phyloP scores from a whole-genome alignment of 30 jellyfish, hydroid and myxozoan species.

The Cassiopea xamachana region DNA sequence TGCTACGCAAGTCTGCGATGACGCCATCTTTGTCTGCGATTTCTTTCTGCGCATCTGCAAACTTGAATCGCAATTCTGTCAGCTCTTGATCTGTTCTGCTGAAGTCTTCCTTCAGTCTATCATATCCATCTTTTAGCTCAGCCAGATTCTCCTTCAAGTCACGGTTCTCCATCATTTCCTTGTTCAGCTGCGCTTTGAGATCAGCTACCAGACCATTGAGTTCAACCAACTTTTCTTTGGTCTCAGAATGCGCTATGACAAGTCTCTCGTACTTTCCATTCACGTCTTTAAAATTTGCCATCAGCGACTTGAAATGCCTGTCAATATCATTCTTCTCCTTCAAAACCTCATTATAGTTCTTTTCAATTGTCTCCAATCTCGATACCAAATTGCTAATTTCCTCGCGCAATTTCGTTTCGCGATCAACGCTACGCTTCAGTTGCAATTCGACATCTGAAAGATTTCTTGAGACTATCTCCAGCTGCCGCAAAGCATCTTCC shows the following conservation, averaged over 20 bases:
- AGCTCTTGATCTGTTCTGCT: slow-evolving; percentile 86
- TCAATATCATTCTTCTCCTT: slow-evolving; percentile 88
- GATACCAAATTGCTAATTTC: slow-evolving; percentile 79
- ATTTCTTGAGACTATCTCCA: slow-evolving; percentile 77
- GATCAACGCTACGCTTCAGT: slow-evolving; percentile 84
- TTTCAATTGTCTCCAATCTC: slow-evolving; percentile 72
- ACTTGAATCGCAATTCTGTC: slow-evolving; percentile 88
- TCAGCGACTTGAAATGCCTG: slow-evolving; percentile 77
- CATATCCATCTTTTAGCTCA: slow-evolving; percentile 50
- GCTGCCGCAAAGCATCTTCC: slow-evolving; percentile 78
- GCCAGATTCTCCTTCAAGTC: slow-evolving; percentile 88
- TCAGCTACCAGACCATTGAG: slow-evolving; percentile 71
- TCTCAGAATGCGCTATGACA: slow-evolving; percentile 62
- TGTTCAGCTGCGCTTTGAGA: slow-evolving; percentile 78
- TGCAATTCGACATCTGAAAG: slow-evolving; percentile 87
- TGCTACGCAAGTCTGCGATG: slow-evolving; percentile 81
- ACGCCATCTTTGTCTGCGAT: slow-evolving; percentile 84
- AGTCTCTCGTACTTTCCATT: slow-evolving; percentile 79
- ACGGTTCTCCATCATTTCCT: slow-evolving; percentile 75
- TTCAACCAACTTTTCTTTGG: slow-evolving; percentile 77
- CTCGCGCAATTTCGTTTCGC: slow-evolving; percentile 83
- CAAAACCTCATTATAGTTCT: slow-evolving; percentile 71
- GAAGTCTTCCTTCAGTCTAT: slow-evolving; percentile 82
- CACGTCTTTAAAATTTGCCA: slow-evolving; percentile 82
- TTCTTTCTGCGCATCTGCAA: slow-evolving; percentile 88